Evolutionary conservation across 1,140 invertebrate genomes (phyloP).

Genomic region (Ctenoplectra terminalis): DNA sequence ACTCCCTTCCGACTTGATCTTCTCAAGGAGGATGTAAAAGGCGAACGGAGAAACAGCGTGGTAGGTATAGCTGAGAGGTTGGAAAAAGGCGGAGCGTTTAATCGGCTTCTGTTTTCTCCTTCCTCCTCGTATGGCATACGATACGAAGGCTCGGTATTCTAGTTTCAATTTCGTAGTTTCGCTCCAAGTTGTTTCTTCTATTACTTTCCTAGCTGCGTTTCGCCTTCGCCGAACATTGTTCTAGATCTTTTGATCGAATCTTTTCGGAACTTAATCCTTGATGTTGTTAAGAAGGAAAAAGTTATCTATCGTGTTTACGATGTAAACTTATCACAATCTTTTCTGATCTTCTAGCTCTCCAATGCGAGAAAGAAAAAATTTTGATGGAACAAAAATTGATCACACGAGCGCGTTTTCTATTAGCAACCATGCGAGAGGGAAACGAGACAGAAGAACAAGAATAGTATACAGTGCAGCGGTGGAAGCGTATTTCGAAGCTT

Average conservation of each 20-base stretch:
- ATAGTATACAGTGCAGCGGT: too few relatives aligned
- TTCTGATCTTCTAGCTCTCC: too few relatives aligned
- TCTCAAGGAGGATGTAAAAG: constrained; percentile 35
- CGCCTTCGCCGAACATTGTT: neutral
- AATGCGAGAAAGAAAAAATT: neutral
- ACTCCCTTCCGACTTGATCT: constrained; percentile 15
- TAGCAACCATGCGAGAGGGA: neutral
- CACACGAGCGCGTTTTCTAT: neutral
- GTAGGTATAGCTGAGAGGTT: neutral
- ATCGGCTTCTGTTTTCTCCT: constrained; percentile 42
- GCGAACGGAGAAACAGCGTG: neutral
- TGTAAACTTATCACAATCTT: too few relatives aligned
- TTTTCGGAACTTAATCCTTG: neutral
- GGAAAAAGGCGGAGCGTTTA: constrained; percentile 38
- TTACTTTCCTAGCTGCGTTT: neutral
- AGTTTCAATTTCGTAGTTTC: neutral
- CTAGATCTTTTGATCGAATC: neutral
- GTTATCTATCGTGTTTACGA: too few relatives aligned
- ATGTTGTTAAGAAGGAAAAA: neutral
- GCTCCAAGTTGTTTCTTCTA: neutral
- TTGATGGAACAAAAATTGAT: too few relatives aligned
- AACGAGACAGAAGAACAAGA: constrained; percentile 5
- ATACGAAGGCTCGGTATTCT: neutral
- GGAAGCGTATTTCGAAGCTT: constrained; percentile 27
- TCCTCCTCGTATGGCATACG: neutral